Base-by-base conservation (phyloP, 2,888 invertebrate genomes). In the Plemyria rubiginata region DNA sequence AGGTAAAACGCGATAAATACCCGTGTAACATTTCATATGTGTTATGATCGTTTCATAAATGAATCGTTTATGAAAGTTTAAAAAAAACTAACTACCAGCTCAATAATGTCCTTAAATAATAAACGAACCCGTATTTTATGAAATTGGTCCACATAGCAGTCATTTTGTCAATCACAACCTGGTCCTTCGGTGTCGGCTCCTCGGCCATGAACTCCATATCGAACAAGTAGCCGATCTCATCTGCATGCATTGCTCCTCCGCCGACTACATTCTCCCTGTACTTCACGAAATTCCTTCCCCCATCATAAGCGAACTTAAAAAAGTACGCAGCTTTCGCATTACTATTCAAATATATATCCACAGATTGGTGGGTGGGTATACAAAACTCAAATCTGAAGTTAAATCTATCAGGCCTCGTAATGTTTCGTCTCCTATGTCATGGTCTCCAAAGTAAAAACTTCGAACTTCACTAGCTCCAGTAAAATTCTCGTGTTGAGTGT, bases 381-480 rank as follows among this genome's bases (percentile, higher is more conserved):
- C 70, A 45, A 73, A 84, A 0, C n/a, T 12, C 2, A 76, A 68
- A 66, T 87, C 87, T 0, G 85, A 80, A 29, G 60, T 49, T 8
- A 84, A 80, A 13, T 78, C 70, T 0, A 67, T 70, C 0, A 82
- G 50, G 2, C 70, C 66, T 12, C 61, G 69, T 22, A 68, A 66
- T 9, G 66, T 54, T 3, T 67, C 65, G 7, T 69, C 51, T 50
- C 68, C 76, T 4, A 81, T 67, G 6, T 71, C 68, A 62, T 78
- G 70, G 48, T 85, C 85, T 0, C 84, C 86, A 7, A 84, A 80
- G 40, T 86, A 88, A 57, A 84, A 88, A 32, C 78, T 74, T 55
- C 76, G 65, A 3, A 80, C 68, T 66, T 72, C 54, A 59, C 74
- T 72, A 59, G 68, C 71, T 57, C 71, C 70, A 45, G 12, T 41